Evolutionary conservation across 2,797 vertebrate species (phyloP), one percentile per base, ranked within the genome.

Genomic region (Phalloptychus januarius): DNA sequence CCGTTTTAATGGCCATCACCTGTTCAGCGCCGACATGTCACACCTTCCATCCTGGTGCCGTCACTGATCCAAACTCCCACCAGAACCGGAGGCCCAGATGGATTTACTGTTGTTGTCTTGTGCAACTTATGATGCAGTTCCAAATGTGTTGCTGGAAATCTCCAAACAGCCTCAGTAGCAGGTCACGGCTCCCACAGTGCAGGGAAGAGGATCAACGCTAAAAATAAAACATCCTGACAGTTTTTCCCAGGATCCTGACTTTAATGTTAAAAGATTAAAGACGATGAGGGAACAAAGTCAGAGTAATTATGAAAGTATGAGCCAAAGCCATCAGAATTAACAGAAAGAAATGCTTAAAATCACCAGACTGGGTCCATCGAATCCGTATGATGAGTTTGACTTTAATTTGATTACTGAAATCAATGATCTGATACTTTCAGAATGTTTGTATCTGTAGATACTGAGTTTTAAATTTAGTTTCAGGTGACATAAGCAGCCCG

Each of bases 1-100:
- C 18, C 28, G 83, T 94, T 94, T 91, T 94, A 95, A 94, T 94
- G 92, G 85, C 90, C 92, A 91, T 93, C 91, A 90, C 85, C 87
- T 90, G 85, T 42, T 85, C 83, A 71, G 78, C 74, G 54, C 70
- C 88, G 89, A 93, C 89, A 93, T 72, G 81, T 83, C 84, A 65
- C 90, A 86, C 25, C 45, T 4, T 48, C 52, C 52, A 67, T 71
- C 56, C 48, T 70, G 72, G 50, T 70, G 52, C 28, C 61, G 79
- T 78, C 28, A 36, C 81, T 75, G 74, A 63, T 87, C 78, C 46
- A 45, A 74, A 71, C 67, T 13, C 42, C 72, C 76, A 75, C 48
- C 31, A 79, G 67, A 67, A 75, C 25, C 40, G 72, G n/a, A 38
- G 73, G 28, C 52, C 11, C 5, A 31, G 72, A 74, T 25, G 3